phyloP scores from a whole-genome alignment of 2,113 vertebrate species.

The Charina bottae region DNA sequence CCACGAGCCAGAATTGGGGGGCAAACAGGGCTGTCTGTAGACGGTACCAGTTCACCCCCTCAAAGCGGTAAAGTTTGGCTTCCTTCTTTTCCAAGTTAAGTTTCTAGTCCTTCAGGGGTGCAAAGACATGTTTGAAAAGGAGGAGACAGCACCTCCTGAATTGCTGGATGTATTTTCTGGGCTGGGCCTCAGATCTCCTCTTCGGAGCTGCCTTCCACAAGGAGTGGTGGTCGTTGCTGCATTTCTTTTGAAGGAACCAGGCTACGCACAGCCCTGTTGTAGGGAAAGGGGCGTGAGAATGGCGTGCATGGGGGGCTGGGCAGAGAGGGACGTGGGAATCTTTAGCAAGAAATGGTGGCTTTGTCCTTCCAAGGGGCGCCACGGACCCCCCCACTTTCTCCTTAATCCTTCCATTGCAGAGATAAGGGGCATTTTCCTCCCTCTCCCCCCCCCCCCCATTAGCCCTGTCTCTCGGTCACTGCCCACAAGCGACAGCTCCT shows the following conservation, averaged over 20 bases:
- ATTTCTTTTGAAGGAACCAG: background rate
- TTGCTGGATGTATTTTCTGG: too few relatives aligned
- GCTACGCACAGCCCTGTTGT: background rate
- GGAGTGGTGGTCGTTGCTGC: background rate
- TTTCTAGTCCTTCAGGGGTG: background rate
- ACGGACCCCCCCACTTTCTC: too few relatives aligned
- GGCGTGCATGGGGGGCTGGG: background rate
- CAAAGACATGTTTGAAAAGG: background rate
- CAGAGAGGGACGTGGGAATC: background rate
- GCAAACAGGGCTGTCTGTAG: background rate
- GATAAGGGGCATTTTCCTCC: too few relatives aligned
- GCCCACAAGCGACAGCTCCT: constrained; percentile 54
- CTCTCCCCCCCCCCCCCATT: too few relatives aligned
- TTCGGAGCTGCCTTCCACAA: background rate
- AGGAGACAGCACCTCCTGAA: background rate
- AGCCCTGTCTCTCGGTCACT: constrained; percentile 47
- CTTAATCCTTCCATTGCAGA: background rate
- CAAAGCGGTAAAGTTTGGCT: background rate
- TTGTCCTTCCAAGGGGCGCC: background rate
- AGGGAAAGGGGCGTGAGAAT: background rate
- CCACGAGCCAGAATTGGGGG: constrained; percentile 33
- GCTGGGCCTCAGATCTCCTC: background rate
- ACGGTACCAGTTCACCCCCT: background rate
- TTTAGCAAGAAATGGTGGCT: background rate
- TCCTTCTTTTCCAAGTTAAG: background rate